Base-by-base conservation (phyloP, 2,888 invertebrate genomes). In the Apotomis betuletana region DNA sequence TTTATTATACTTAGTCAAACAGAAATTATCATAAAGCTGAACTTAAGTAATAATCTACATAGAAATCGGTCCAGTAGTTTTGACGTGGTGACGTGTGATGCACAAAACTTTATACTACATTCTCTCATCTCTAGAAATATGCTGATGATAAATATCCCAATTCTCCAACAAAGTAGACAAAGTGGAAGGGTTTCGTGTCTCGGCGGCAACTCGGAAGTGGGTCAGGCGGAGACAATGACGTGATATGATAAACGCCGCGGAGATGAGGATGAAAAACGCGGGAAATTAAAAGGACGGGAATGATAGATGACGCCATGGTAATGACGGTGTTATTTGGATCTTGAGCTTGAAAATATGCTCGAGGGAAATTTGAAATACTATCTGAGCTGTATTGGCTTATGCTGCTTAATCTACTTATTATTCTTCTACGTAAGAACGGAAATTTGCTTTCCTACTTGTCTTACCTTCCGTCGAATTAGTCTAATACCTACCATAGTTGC, bases 221-320 rank as follows among this genome's bases (percentile, higher is more conserved):
- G 69, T 69, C 69, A 63, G 64, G 69, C 74, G 73, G 52, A 69
- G 74, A 75, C 74, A 76, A 76, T 68, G 69, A 61, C 74, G 62
- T 70, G 74, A 61, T 69, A 61, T 58, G 69, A 69, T 69, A 63
- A 69, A 63, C 69, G 69, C 38, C 38, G 55, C 69, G 51, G 62
- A 63, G 69, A 69, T 69, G 69, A 69, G 69, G 69, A 62, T 69
- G 69, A 69, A 69, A 69, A 69, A 69, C 41, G 62, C 57, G 62
- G 57, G 57, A 69, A 69, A 69, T 69, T 69, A 69, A 63, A 69
- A 69, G 69, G 62, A 51, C 62, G 69, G 41, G 49, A 57, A 69
- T 69, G 69, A 69, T 69, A 63, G 57, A 69, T 69, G 69, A 49
- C n/a, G 57, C 38, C 12, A 49, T 27, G 49, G 69, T 62, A 58